These are phyloP conservation scores for Drosophila demipolita DNA, from an alignment of 2,888 invertebrate species.

Conservation along the genomic window DNA sequence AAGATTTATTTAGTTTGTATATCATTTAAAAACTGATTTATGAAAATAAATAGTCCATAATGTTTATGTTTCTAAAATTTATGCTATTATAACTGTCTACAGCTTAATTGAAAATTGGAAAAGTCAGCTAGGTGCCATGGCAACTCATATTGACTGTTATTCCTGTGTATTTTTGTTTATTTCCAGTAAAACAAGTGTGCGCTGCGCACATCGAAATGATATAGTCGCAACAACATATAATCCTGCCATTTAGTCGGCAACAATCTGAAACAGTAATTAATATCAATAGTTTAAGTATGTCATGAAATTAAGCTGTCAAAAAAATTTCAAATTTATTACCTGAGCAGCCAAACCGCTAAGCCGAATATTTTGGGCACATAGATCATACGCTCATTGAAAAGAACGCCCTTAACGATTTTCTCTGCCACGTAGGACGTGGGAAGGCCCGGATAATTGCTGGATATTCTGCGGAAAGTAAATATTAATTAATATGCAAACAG, in stretches of 20 bases:
- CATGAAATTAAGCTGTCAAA: neutral
- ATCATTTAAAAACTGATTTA: slow-evolving; percentile 5
- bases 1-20: neutral
- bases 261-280: slow-evolving; percentile 56
- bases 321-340: slow-evolving; percentile 56
- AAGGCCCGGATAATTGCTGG: slow-evolving; percentile 82
- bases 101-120: slow-evolving; percentile 32
- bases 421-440: slow-evolving; percentile 83
- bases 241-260: slow-evolving; percentile 84
- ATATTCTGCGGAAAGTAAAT: slow-evolving; percentile 63
- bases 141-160: slow-evolving; percentile 2
- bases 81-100: slow-evolving; percentile 27
- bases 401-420: slow-evolving; percentile 82
- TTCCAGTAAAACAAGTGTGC: slow-evolving; percentile 84
- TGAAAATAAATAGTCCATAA: slow-evolving; percentile 42
- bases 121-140: slow-evolving; percentile 11
- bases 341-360: slow-evolving; percentile 82
- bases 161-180: slow-evolving; percentile 36
- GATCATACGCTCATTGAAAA: slow-evolving; percentile 83
- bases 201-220: slow-evolving; percentile 82
- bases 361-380: slow-evolving; percentile 84
- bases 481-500: neutral
- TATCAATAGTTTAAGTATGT: neutral
- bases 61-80: slow-evolving; percentile 24
- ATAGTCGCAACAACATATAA: slow-evolving; percentile 81